Evolutionary conservation across 2,113 vertebrate genomes (phyloP).

Genomic region (Telmatochromis sp.): DNA sequence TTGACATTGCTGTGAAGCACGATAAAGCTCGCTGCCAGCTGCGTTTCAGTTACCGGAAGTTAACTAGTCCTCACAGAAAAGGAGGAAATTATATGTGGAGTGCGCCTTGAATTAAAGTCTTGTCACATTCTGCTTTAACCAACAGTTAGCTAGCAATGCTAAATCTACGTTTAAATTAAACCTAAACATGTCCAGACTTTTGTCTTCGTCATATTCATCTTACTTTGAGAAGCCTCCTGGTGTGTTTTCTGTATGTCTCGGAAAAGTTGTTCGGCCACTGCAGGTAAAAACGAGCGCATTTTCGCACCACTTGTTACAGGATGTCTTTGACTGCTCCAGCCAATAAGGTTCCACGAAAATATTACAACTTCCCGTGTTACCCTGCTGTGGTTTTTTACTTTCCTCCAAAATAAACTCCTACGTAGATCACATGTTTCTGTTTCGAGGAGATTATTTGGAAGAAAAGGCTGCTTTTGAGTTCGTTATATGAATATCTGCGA

Average conservation of each 20-base stretch:
- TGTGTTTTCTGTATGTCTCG: conserved; percentile 57
- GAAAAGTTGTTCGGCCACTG: conserved; percentile 65
- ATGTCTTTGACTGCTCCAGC: background rate
- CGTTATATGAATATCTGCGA: background rate
- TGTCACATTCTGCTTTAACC: background rate
- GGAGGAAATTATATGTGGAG: too few relatives aligned
- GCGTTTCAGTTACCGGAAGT: background rate
- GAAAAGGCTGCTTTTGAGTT: background rate
- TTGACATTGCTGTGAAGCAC: background rate
- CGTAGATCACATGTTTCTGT: background rate
- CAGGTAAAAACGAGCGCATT: conserved; percentile 46
- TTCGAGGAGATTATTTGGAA: background rate
- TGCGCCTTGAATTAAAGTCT: background rate
- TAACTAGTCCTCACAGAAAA: background rate
- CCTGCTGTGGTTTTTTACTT: background rate
- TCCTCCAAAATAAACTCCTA: background rate
- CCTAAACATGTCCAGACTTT: background rate
- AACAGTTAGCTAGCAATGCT: background rate
- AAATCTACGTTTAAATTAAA: background rate
- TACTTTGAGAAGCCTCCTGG: conserved; percentile 61
- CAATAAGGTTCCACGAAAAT: background rate
- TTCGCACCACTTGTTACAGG: background rate
- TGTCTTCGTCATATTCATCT: background rate
- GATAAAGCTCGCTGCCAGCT: background rate
- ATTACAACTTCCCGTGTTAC: conserved; percentile 2